Evolutionary conservation across 2,797 vertebrate genomes (phyloP).

Genomic region (Prunella strophiata): DNA sequence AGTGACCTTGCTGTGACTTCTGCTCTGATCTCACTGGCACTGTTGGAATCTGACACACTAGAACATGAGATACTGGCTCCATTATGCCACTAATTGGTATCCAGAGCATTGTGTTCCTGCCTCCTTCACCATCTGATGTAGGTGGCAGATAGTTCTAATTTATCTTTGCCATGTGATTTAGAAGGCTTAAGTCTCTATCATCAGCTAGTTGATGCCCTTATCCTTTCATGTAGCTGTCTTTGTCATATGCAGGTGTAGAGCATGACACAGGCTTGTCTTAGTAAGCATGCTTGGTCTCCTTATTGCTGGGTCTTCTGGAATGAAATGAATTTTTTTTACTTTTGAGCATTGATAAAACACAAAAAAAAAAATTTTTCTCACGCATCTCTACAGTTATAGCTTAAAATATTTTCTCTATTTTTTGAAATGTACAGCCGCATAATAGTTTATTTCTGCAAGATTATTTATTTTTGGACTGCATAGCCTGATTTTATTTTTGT

Average conservation of each 20-base stretch:
- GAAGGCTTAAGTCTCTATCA: slow-evolving; percentile 51
- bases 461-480: not conserved
- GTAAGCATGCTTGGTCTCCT: not conserved
- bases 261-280: not conserved
- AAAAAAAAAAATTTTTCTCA: not conserved
- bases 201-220: slow-evolving; percentile 34
- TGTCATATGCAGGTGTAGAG: not conserved
- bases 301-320: not conserved
- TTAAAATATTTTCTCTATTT: not conserved
- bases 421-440: not conserved
- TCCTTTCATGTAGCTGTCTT: not conserved
- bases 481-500: not conserved
- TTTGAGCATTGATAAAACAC: not conserved
- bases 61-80: slow-evolving; percentile 56
- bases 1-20: slow-evolving; percentile 63
- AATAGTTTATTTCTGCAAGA: not conserved
- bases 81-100: slow-evolving; percentile 59
- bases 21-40: slow-evolving; percentile 60
- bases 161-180: slow-evolving; percentile 48
- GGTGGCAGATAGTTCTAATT: slow-evolving; percentile 50
- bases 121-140: slow-evolving; percentile 46
- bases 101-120: slow-evolving; percentile 61
- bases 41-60: slow-evolving; percentile 61
- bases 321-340: not conserved
- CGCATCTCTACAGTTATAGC: not conserved